Base-by-base conservation (phyloP, 2,888 invertebrate species). In the Cantharis rufa region DNA sequence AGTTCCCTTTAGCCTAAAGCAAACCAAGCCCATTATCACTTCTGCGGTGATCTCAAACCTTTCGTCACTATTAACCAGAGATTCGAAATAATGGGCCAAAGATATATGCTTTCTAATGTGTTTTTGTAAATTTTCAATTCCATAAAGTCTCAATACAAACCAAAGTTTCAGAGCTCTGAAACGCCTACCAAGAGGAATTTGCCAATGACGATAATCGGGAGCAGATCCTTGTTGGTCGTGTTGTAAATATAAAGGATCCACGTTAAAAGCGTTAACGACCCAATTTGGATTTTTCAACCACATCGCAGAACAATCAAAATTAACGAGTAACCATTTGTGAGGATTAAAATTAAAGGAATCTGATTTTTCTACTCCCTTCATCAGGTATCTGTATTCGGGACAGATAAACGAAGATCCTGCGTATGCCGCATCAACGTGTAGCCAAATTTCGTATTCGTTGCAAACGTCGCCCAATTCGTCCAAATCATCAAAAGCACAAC, bases 291-390 rank as follows among this genome's bases (percentile, higher is more conserved):
- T 93, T 84, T 95, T 96, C 3, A 96, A 90, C 99, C 99, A 99
- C 95, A 99, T 95, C 0, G 98, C 94, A 11, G 99, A 99, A 86
- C 99, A 99, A 88, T 99, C 99, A 84, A 99, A 99, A 88, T 98
- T 99, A n/a, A 99, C 97, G 82, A 99, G 88, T 92, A 99, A 90
- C 99, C 99, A 99, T 89, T 99, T 99, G 88, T 99, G 99, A 0
- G 99, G 99, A 87, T 99, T 99, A 86, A 99, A 98, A 88, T 99
- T 98, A 88, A 99, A 98, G 0, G 98, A 99, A 85, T 98, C 96
- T 0, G 97, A 98, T 77, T 92, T 92, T 88, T 99, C 95, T 7
- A 96, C 88, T 21, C 97, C 97, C 82, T 94, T 93, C 94, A 98
- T 95, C 21, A 97, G 89, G 85, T 96, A 93, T 63, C 98, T 94